phyloP scores from a whole-genome alignment of 2,113 vertebrate genomes.

The Antechinus flavipes region DNA sequence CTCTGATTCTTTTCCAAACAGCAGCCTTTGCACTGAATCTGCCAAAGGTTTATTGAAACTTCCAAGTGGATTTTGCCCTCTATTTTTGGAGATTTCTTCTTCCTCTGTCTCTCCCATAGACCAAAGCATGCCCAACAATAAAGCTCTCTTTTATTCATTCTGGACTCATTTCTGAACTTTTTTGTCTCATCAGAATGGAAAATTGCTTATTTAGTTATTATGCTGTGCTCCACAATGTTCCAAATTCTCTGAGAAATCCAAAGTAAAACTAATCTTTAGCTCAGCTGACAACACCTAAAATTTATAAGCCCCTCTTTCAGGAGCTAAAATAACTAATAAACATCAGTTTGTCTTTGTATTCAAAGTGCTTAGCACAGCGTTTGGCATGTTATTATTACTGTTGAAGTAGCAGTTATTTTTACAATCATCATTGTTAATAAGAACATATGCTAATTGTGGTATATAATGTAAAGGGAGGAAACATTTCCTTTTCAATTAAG shows the following conservation, averaged over 20 bases:
- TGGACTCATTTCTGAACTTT: background rate
- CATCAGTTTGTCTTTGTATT: background rate
- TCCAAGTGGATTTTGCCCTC: background rate
- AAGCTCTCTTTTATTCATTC: background rate
- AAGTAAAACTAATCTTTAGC: background rate
- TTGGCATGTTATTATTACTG: background rate
- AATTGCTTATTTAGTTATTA: background rate
- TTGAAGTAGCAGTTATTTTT: background rate
- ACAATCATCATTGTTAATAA: background rate
- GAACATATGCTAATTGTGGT: background rate
- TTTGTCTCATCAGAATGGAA: background rate
- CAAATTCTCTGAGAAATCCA: background rate
- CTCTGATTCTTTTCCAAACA: slow-evolving; percentile 13
- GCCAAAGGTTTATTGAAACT: background rate
- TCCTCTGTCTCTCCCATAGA: slow-evolving; percentile 10
- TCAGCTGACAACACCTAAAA: slow-evolving; percentile 1
- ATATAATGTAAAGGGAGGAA: background rate
- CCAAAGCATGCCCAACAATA: background rate
- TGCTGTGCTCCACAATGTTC: background rate
- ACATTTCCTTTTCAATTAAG: background rate
- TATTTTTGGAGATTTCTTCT: background rate
- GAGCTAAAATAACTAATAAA: background rate
- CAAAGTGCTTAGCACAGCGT: background rate
- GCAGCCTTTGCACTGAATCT: background rate
- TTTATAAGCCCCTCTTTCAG: background rate